A percentile compares a stretch with the other conserved stretches of the same genome.
Evolutionary conservation across 2,113 vertebrate genomes (phyloP).

Genomic region (Choloepus hoffmanni): DNA sequence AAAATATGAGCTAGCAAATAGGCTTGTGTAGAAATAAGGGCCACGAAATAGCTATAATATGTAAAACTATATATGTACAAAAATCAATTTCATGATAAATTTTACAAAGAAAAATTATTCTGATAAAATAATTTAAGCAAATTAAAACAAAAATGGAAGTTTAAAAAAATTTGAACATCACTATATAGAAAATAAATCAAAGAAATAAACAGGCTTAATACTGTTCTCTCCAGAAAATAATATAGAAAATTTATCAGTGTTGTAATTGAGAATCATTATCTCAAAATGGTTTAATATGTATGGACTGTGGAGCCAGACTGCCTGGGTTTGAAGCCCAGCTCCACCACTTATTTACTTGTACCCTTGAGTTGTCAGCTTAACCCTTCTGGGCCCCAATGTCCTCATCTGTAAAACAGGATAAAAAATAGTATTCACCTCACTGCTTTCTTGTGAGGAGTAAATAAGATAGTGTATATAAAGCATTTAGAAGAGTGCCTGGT

Average conservation of each 20-base stretch:
- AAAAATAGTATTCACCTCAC: neutral
- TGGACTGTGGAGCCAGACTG: neutral
- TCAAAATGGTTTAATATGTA: neutral
- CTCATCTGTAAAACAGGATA: neutral
- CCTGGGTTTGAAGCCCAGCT: neutral
- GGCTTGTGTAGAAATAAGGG: neutral
- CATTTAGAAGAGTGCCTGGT: neutral
- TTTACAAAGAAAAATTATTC: neutral
- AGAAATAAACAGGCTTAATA: neutral
- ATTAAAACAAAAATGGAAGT: constrained; percentile 42
- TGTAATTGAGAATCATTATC: constrained; percentile 18
- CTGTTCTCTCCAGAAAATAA: constrained; percentile 43
- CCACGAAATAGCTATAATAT: neutral
- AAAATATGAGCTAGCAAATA: neutral
- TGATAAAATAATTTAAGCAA: constrained; percentile 33
- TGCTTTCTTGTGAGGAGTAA: neutral
- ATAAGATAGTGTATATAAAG: neutral
- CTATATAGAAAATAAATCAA: constrained; percentile 1
- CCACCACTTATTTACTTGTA: neutral
- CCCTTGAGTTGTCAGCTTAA: neutral
- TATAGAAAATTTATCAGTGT: constrained; percentile 43
- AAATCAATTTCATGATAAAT: constrained; percentile 1
- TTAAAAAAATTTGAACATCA: neutral
- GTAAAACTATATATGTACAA: neutral
- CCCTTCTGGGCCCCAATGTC: neutral